Conservation (phyloP, 1,140 invertebrate genomes). For the Tetramorium parvispinum region DNA sequence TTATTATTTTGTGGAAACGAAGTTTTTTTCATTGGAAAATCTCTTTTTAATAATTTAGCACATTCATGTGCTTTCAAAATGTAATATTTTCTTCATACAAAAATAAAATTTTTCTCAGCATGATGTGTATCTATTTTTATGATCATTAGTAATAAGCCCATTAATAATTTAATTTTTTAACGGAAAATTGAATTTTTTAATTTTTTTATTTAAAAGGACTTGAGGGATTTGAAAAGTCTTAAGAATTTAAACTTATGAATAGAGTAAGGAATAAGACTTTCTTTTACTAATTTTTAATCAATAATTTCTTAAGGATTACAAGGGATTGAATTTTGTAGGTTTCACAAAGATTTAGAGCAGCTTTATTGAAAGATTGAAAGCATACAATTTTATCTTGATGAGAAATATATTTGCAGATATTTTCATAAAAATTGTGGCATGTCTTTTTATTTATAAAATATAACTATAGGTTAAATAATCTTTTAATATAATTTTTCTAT, state of each 20-base stretch:
- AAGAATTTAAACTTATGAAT: background rate
- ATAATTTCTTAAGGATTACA: conserved; percentile 14
- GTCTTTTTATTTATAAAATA: background rate
- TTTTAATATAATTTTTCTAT: background rate
- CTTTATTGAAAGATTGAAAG: background rate
- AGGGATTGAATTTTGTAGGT: background rate
- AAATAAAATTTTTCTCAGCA: background rate
- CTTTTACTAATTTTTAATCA: background rate
- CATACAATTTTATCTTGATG: background rate
- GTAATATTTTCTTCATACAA: background rate
- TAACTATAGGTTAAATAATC: background rate
- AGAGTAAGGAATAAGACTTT: background rate
- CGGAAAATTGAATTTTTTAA: background rate
- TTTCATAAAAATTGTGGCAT: background rate
- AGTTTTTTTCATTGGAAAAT: background rate
- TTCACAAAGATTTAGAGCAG: background rate
- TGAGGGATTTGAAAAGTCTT: background rate
- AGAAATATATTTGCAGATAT: conserved; percentile 8
- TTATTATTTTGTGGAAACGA: background rate
- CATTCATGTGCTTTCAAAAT: background rate
- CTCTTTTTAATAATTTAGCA: background rate
- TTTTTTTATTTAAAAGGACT: background rate
- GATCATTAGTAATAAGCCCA: background rate
- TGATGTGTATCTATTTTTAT: background rate
- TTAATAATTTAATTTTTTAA: background rate